Evolutionary conservation across 2,113 vertebrate genomes (phyloP).

Genomic region (Astur gentilis): DNA sequence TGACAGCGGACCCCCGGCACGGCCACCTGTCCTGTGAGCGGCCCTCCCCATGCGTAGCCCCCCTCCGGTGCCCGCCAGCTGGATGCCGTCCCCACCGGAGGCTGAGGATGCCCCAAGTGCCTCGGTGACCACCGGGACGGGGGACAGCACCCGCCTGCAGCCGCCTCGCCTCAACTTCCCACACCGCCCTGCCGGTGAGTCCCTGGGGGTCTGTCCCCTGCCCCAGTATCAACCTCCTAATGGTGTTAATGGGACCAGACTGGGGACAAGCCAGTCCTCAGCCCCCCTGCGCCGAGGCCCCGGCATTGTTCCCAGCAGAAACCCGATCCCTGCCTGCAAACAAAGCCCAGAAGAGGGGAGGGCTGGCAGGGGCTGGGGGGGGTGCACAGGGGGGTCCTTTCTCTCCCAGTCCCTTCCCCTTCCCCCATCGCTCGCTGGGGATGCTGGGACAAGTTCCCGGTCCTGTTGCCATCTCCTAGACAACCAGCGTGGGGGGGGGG

Average conservation of each 20-base stretch:
- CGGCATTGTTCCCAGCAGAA: constrained; percentile 67
- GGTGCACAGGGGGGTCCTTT: not conserved
- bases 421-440: constrained; percentile 32
- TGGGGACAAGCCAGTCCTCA: not conserved
- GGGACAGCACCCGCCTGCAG: not conserved
- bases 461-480: constrained; percentile 69
- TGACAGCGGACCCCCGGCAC: accelerated
- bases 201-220: not conserved
- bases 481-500: constrained; percentile 11
- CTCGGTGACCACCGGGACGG: not conserved
- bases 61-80: not conserved
- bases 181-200: not conserved
- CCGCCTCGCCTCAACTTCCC: not conserved
- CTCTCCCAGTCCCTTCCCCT: not conserved
- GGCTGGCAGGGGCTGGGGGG: not conserved
- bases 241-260: not conserved
- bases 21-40: not conserved
- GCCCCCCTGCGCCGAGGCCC: not conserved
- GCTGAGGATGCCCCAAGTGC: not conserved
- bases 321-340: constrained; percentile 47
- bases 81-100: not conserved
- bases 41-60: not conserved
- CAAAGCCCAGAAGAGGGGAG: constrained; percentile 32
- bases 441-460: constrained; percentile 59
- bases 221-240: not conserved